Conservation (phyloP, 2,888 invertebrate genomes). For the Tiliacea aurago region DNA sequence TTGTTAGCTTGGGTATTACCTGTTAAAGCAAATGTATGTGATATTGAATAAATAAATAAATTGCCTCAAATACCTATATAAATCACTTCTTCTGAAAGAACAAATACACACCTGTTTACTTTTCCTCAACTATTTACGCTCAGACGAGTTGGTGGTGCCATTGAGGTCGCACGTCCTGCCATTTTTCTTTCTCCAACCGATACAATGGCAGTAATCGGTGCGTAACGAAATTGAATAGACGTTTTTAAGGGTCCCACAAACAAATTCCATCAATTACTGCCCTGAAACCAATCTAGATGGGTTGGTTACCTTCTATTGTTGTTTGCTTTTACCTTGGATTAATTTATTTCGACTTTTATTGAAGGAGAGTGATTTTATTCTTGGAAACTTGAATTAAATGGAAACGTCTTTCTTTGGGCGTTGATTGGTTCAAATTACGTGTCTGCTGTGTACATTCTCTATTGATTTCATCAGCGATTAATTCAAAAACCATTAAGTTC, state of each 20-base stretch:
- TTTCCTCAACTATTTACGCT: slow-evolving; percentile 38
- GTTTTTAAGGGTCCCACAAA: slow-evolving; percentile 63
- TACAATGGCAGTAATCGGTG: slow-evolving; percentile 53
- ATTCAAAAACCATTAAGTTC: no score
- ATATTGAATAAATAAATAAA: no score
- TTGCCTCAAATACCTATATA: neutral
- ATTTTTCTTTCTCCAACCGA: slow-evolving; percentile 55
- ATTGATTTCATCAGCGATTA: neutral
- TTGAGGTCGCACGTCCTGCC: slow-evolving; percentile 30
- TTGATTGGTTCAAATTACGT: slow-evolving; percentile 5
- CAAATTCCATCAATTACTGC: slow-evolving; percentile 68
- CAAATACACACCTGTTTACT: slow-evolving; percentile 22
- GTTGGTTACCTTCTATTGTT: slow-evolving; percentile 54
- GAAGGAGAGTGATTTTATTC: neutral
- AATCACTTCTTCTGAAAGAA: slow-evolving; percentile 4
- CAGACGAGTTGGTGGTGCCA: slow-evolving; percentile 32
- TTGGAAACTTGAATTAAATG: slow-evolving; percentile 13
- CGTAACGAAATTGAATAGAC: slow-evolving; percentile 65
- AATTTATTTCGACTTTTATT: slow-evolving; percentile 55
- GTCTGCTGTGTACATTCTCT: neutral
- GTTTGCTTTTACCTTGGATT: slow-evolving; percentile 45
- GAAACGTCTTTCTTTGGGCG: neutral
- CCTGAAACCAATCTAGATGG: slow-evolving; percentile 51
- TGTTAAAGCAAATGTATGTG: no score
- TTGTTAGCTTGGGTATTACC: no score